These are phyloP conservation scores for Triplophysa dalaica DNA, from an alignment of 2,113 vertebrate species.

Conservation along the genomic window DNA sequence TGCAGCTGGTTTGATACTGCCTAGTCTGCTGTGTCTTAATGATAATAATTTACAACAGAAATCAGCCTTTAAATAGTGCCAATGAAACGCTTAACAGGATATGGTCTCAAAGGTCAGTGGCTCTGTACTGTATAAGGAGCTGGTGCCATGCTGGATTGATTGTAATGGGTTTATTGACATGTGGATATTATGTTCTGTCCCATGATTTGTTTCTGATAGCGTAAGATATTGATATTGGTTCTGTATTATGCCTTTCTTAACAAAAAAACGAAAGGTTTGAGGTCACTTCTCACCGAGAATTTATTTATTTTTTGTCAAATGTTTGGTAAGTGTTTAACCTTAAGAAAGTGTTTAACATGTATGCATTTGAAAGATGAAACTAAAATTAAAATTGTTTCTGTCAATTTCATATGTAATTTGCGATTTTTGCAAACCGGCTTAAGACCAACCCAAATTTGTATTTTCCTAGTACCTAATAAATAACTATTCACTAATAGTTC, in stretches of 20 bases:
- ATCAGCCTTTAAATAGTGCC: slow-evolving; percentile 40
- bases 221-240: not conserved
- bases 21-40: not conserved
- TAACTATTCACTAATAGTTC: too few species aligned
- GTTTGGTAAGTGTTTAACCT: too few species aligned
- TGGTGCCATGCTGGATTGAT: slow-evolving; percentile 28
- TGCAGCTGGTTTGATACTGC: not conserved
- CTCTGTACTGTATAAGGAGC: slow-evolving; percentile 40
- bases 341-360: too few species aligned
- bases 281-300: too few species aligned
- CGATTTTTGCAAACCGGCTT: too few species aligned
- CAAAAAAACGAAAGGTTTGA: too few species aligned
- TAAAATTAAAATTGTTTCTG: too few species aligned
- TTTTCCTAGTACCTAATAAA: too few species aligned
- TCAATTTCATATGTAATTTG: too few species aligned
- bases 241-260: not conserved
- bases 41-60: slow-evolving; percentile 44
- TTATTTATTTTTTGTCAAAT: too few species aligned
- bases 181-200: slow-evolving; percentile 1
- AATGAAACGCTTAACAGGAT: slow-evolving; percentile 36
- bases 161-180: slow-evolving; percentile 8
- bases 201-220: slow-evolving; percentile 6
- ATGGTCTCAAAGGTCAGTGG: slow-evolving; percentile 65
- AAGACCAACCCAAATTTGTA: too few species aligned
- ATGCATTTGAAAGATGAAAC: too few species aligned